Evolutionary conservation across 2,888 invertebrate genomes (phyloP), one percentile per base, ranked within the genome.

Genomic region (Nudaria mundana): DNA sequence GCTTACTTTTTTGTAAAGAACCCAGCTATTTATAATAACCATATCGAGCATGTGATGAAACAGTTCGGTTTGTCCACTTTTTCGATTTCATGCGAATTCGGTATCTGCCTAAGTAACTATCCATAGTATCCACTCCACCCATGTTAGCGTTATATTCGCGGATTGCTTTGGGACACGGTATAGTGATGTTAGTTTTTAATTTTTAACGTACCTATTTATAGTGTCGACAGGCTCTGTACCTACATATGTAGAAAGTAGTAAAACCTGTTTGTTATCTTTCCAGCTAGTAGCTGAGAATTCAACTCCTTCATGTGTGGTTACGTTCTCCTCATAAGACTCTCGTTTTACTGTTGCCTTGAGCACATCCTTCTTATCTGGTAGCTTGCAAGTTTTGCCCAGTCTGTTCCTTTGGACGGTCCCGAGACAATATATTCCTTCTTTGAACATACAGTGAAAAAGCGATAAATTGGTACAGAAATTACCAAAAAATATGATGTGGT

Each of bases 381-480:
- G 16, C 38, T 33, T 33, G 33, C 23, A 33, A 3, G 57, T 48
- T 50, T 58, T 63, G 43, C 59, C 63, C 34, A 65, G 54, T 38
- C 66, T 56, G 56, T 67, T 66, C 51, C 51, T 56, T 43, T 65
- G 63, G 47, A 70, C 61, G 46, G 63, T 67, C 40, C 63, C 64
- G 46, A 64, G 55, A 52, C 56, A 60, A 55, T 63, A 64, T 52
- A 66, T 66, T 44, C 63, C 63, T 56, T 65, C 48, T 32, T 65
- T 59, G 45, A 49, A 37, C 47, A 66, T 53, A 50, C 60, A 56
- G 52, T 61, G 53, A 44, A 68, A 14, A 44, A 69, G 52, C 53
- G 62, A 58, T 47, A 66, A 48, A 45, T 52, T 56, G 23, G 66
- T 64, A 53, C 63, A 65, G 61, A 61, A 65, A 58, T 64, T 65